phyloP scores from a whole-genome alignment of 2,797 vertebrate species.

The Anableps anableps region DNA sequence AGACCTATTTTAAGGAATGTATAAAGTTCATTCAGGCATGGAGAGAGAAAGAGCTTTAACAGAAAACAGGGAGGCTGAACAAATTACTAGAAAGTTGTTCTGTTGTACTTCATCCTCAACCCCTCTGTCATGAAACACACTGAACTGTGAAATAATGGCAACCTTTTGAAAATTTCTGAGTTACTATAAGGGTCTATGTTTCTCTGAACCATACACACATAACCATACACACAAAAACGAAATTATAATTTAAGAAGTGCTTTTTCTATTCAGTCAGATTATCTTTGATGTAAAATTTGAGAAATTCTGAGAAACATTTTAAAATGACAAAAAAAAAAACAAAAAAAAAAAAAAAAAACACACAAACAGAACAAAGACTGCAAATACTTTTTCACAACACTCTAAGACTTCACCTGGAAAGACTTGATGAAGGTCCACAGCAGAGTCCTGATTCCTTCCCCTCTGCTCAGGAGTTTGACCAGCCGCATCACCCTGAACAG shows the following conservation, averaged over 20 bases:
- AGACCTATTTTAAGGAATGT: neutral
- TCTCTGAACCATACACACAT: neutral
- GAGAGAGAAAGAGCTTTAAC: too few species aligned
- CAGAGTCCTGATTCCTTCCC: conserved; percentile 96
- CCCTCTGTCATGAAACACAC: neutral
- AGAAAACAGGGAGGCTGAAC: too few species aligned
- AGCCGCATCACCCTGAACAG: conserved; percentile 98
- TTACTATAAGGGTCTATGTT: neutral
- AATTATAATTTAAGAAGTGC: neutral
- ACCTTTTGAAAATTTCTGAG: too few species aligned
- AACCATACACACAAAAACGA: neutral
- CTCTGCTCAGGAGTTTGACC: conserved; percentile 97
- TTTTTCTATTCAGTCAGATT: neutral
- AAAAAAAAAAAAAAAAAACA: too few species aligned
- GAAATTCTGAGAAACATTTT: too few species aligned
- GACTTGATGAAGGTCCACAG: conserved; percentile 99
- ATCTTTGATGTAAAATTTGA: too few species aligned
- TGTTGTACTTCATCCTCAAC: neutral
- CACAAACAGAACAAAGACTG: neutral
- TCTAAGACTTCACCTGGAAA: conserved; percentile 88
- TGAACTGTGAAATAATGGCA: neutral
- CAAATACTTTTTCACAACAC: neutral
- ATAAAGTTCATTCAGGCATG: neutral
- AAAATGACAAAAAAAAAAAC: too few species aligned
- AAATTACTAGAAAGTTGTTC: too few species aligned